Evolutionary conservation across 2,797 vertebrate genomes (phyloP).

Genomic region (Buceros bicornis): DNA sequence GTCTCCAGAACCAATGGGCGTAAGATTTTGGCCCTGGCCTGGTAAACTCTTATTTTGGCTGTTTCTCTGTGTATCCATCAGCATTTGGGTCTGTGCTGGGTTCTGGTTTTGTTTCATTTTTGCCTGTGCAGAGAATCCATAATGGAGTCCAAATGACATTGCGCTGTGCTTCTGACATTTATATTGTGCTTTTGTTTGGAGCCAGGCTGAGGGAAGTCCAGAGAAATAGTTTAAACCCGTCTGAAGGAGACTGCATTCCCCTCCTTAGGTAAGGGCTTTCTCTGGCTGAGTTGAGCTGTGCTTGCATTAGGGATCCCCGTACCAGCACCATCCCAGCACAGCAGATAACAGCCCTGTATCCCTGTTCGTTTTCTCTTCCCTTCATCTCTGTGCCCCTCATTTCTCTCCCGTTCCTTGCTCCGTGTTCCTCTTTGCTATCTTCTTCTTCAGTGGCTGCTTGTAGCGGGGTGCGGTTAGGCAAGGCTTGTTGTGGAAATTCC

Average conservation of each 20-base stretch:
- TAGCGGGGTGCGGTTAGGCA: not conserved
- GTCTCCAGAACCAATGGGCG: not conserved
- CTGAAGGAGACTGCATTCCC: not conserved
- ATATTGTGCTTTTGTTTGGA: not conserved
- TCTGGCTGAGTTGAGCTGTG: not conserved
- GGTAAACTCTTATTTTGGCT: not conserved
- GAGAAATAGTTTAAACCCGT: not conserved
- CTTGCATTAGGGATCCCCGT: not conserved
- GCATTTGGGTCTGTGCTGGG: not conserved
- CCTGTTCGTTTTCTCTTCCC: not conserved
- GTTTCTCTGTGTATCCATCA: accelerated
- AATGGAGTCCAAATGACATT: not conserved
- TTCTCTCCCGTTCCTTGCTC: not conserved
- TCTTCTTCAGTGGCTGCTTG: not conserved
- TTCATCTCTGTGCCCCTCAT: not conserved
- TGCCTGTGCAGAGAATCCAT: not conserved
- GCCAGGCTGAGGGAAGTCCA: not conserved
- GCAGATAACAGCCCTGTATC: not conserved
- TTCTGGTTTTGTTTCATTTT: not conserved
- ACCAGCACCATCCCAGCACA: not conserved
- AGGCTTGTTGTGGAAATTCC: not conserved
- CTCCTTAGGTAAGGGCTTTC: not conserved
- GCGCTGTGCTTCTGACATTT: not conserved
- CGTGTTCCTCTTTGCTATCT: not conserved
- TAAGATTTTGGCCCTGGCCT: not conserved